phyloP scores from a whole-genome alignment of 2,113 vertebrate genomes.

The Ariopsis seemanni region DNA sequence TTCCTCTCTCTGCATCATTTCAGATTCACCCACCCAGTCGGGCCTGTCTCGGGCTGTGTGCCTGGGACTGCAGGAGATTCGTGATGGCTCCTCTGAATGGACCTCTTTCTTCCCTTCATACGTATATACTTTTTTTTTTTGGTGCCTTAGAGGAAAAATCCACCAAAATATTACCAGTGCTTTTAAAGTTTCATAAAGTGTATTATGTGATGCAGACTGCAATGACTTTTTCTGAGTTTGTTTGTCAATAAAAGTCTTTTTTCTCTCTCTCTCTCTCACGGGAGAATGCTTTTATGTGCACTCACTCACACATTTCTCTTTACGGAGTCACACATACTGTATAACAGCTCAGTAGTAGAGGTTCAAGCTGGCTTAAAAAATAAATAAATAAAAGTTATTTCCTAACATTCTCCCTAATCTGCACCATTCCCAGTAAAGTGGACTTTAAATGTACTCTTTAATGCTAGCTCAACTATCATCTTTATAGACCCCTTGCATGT shows the following conservation, averaged over 20 bases:
- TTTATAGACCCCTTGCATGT: neutral
- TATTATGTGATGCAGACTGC: slow-evolving; percentile 27
- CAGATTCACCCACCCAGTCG: slow-evolving; percentile 40
- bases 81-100: slow-evolving; percentile 22
- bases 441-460: neutral
- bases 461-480: neutral
- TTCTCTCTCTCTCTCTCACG: neutral
- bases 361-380: neutral
- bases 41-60: slow-evolving; percentile 22
- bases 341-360: neutral
- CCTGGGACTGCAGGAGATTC: neutral
- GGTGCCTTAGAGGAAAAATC: neutral
- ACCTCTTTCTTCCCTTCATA: slow-evolving; percentile 37
- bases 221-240: slow-evolving; percentile 27
- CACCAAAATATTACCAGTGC: neutral
- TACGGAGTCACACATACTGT: neutral
- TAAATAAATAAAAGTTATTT: neutral
- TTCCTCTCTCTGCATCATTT: slow-evolving; percentile 50
- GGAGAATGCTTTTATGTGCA: slow-evolving; percentile 5
- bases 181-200: slow-evolving; percentile 9
- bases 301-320: neutral
- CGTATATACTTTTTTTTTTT: neutral
- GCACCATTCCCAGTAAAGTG: neutral
- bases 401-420: neutral
- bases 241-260: slow-evolving; percentile 38